phyloP scores from a whole-genome alignment of 2,797 vertebrate genomes.

The Allobates femoralis region DNA sequence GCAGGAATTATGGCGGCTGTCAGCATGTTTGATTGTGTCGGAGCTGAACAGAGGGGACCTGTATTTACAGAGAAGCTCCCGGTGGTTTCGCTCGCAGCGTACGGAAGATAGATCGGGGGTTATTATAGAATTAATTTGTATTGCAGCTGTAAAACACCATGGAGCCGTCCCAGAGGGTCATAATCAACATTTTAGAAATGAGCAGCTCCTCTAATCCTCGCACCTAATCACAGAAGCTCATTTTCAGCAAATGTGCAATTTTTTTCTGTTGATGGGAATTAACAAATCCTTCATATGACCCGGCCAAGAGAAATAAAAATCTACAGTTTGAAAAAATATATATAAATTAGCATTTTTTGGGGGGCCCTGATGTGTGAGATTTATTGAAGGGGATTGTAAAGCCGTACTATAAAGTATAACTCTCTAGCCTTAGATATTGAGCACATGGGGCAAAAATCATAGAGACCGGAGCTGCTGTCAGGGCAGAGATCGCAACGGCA shows the following conservation, averaged over 20 bases:
- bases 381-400: neutral
- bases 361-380: neutral
- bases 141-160: conserved; percentile 40
- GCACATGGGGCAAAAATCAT: neutral
- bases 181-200: conserved; percentile 44
- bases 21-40: conserved; percentile 52
- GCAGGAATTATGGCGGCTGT: conserved; percentile 66
- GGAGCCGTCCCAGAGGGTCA: conserved; percentile 43
- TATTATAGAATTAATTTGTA: conserved; percentile 52
- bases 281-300: neutral
- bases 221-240: neutral
- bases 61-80: conserved; percentile 32
- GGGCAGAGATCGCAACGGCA: too few species aligned
- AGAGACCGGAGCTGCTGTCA: neutral
- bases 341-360: neutral
- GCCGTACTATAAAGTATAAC: neutral
- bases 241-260: neutral
- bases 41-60: conserved; percentile 46
- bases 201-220: conserved; percentile 26
- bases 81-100: conserved; percentile 31
- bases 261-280: conserved; percentile 8
- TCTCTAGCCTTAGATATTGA: neutral
- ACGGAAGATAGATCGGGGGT: conserved; percentile 26
- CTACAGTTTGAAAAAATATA: neutral
- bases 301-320: neutral